phyloP scores from a whole-genome alignment of 2,113 vertebrate genomes.

The Alexandromys fortis region DNA sequence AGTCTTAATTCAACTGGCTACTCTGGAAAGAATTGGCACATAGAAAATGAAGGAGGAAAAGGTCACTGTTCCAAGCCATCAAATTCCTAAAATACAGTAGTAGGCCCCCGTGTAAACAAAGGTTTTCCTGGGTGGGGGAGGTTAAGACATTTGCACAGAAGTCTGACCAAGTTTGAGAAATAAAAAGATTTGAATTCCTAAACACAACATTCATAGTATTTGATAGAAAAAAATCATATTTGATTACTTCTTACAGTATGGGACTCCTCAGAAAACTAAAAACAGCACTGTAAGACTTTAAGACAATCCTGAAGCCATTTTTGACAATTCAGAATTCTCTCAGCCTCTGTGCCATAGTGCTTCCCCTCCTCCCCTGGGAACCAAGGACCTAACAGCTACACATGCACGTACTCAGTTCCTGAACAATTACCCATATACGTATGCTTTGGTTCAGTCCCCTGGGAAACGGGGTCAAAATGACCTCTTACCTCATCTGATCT shows the following conservation, averaged over 20 bases:
- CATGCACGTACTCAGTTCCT: too few species aligned
- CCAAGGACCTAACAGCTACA: too few species aligned
- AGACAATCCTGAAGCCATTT: too few species aligned
- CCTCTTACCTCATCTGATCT: too few species aligned
- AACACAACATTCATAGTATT: background rate
- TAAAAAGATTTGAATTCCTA: background rate
- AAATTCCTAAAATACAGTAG: background rate
- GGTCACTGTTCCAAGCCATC: background rate
- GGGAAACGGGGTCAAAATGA: too few species aligned
- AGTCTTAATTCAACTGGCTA: background rate
- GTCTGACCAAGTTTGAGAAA: background rate
- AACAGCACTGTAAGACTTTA: too few species aligned
- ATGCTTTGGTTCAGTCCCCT: too few species aligned
- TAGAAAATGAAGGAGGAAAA: background rate
- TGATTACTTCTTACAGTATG: background rate
- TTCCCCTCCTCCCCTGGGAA: too few species aligned
- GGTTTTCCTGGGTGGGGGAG: background rate
- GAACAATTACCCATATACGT: too few species aligned
- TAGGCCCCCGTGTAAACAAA: background rate
- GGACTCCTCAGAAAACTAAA: background rate
- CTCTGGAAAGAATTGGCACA: background rate
- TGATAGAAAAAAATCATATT: background rate
- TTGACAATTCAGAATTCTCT: too few species aligned
- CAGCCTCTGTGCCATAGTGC: too few species aligned
- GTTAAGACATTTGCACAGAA: background rate